These are phyloP conservation scores for Oreochromis spilurus DNA, from an alignment of 2,113 vertebrate species.

Conservation along the genomic window DNA sequence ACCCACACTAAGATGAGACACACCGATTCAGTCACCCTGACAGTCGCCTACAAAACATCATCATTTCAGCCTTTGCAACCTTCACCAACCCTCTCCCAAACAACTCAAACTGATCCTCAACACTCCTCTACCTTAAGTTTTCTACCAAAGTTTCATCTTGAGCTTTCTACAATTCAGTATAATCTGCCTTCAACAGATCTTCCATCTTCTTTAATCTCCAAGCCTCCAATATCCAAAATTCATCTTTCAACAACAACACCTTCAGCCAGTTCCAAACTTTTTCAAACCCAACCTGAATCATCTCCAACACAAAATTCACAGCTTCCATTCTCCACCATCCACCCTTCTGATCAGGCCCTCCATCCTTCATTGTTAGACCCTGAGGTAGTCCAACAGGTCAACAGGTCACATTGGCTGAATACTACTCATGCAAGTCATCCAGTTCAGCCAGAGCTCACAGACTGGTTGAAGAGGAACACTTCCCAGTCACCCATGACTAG, in stretches of 20 bases:
- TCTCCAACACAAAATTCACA: not conserved
- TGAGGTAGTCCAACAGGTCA: not conserved
- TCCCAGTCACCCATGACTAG: slow-evolving; percentile 74
- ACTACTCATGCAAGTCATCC: slow-evolving; percentile 27
- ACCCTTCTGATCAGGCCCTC: not conserved
- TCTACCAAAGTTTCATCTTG: slow-evolving; percentile 16
- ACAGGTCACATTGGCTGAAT: slow-evolving; percentile 14
- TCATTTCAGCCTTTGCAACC: not conserved
- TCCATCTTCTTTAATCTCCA: not conserved
- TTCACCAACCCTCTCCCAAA: not conserved
- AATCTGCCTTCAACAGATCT: not conserved
- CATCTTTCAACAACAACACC: not conserved
- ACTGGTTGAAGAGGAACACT: slow-evolving; percentile 66
- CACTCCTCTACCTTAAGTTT: not conserved
- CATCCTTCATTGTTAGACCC: not conserved
- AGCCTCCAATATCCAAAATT: not conserved
- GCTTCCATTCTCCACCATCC: not conserved
- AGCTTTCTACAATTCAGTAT: not conserved
- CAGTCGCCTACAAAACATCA: not conserved
- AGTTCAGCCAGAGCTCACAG: slow-evolving; percentile 40
- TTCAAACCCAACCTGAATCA: not conserved
- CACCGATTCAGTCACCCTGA: not conserved
- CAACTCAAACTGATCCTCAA: not conserved
- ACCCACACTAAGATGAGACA: not conserved
- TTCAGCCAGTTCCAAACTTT: not conserved